Evolutionary conservation across 2,888 invertebrate genomes (phyloP), one percentile per base, ranked within the genome.

Genomic region (Tipula confusa): DNA sequence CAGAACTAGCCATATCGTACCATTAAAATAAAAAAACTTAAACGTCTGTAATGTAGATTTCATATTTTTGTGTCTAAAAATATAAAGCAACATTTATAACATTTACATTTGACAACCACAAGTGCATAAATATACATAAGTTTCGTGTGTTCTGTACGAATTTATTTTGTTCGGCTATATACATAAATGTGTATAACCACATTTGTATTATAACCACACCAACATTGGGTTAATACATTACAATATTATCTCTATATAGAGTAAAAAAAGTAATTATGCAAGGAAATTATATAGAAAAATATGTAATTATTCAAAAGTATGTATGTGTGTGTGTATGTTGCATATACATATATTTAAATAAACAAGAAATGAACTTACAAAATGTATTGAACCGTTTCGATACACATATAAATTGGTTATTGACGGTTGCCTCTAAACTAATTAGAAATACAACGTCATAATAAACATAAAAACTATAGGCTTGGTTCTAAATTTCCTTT

Each of bases 381-480:
- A 64, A 64, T 24, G 6, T 64, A 64, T 64, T 64, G 64, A 64
- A 64, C 64, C 64, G 9, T 64, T 64, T 64, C 64, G 64, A 24
- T 64, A 64, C 64, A 64, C 64, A 64, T 3, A 64, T 64, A 64
- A 64, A 64, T 64, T 24, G 64, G 64, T 64, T 64, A 64, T 64
- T 64, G 64, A 64, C 13, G 64, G 64, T 64, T 64, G 64, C 24
- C 24, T 64, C 64, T 64, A 64, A 64, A 64, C 64, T 64, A 64
- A 64, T 64, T 64, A 64, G 64, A 24, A 64, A 64, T 33, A 33
- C 33, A 24, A 24, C 64, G 24, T 64, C 64, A 64, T 64, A 64
- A 64, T 48, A 48, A 48, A 18, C 48, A 48, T 48, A 48, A 48
- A 48, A 48, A 48, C 2, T 43, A n/a, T 9, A 64, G 64, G 64